A percentile compares a stretch with the other conserved stretches of the same genome.
phyloP scores from a whole-genome alignment of 2,113 vertebrate genomes.

The Clarias batrachus region DNA sequence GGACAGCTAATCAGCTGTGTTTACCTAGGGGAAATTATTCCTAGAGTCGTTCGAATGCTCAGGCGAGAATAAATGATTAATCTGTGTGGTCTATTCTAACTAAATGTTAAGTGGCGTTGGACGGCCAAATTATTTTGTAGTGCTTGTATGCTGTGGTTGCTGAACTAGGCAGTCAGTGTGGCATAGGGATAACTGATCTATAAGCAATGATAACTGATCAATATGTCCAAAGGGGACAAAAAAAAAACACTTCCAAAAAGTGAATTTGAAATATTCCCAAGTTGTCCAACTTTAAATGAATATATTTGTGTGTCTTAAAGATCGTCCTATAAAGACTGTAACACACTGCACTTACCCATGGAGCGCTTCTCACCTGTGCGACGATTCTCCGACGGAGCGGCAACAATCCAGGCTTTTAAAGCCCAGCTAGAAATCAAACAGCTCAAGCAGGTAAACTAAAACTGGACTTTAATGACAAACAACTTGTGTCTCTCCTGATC shows the following conservation, averaged over 20 bases:
- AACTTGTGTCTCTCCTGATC: background rate
- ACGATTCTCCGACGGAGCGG: conserved; percentile 94
- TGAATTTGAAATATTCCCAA: background rate
- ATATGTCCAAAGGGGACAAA: background rate
- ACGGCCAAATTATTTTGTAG: background rate
- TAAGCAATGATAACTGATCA: background rate
- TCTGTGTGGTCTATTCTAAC: background rate
- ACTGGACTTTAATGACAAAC: background rate
- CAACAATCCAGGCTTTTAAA: conserved; percentile 98
- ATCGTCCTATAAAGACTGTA: conserved; percentile 97
- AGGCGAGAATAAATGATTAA: background rate
- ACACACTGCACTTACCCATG: conserved; percentile 95
- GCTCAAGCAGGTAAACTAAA: conserved; percentile 87
- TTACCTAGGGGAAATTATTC: background rate
- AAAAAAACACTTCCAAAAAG: background rate
- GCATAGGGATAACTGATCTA: background rate
- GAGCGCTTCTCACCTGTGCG: conserved; percentile 97
- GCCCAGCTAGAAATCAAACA: conserved; percentile 96
- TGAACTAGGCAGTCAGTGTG: background rate
- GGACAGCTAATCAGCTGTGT: background rate
- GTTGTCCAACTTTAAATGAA: background rate
- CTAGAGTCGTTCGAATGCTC: too few relatives aligned
- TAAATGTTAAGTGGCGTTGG: background rate
- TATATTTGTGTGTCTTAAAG: conserved; percentile 66
- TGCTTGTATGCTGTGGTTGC: background rate